Percentiles rank a stretch among this genome's conserved stretches.
phyloP scores from a whole-genome alignment of 23 tunicate species.

The Trididemnum clinides region DNA sequence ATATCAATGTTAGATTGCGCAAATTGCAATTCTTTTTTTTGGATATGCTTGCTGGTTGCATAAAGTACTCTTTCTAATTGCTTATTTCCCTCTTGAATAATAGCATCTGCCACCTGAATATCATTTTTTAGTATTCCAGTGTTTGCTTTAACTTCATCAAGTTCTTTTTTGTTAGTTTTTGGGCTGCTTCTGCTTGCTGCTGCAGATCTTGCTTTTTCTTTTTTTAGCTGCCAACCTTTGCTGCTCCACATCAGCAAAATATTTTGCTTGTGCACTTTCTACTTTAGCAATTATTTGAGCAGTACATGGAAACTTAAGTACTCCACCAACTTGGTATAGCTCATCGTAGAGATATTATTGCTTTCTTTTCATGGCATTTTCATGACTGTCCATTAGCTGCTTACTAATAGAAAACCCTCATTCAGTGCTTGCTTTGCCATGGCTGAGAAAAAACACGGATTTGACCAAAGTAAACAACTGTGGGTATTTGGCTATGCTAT shows the following conservation, averaged over 20 bases:
- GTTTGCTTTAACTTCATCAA: constrained; percentile 48
- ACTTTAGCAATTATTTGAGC: neutral
- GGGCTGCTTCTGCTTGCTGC: neutral
- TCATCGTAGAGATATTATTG: neutral
- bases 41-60: too few relatives aligned
- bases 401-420: constrained; percentile 1
- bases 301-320: neutral
- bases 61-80: too few relatives aligned
- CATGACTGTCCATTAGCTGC: neutral
- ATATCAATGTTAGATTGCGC: too few relatives aligned
- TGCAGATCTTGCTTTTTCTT: neutral
- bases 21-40: too few relatives aligned
- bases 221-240: neutral
- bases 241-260: neutral
- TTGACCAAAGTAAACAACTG: neutral
- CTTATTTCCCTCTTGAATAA: too few relatives aligned
- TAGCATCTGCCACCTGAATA: too few relatives aligned
- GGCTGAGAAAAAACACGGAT: neutral
- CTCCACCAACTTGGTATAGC: neutral
- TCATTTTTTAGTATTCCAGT: too few relatives aligned
- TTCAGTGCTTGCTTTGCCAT: neutral
- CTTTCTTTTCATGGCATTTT: neutral
- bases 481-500: neutral
- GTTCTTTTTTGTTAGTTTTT: constrained; percentile 15
- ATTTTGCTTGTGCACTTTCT: neutral